phyloP scores from a whole-genome alignment of 2,113 vertebrate genomes.

The Pangasianodon gigas region DNA sequence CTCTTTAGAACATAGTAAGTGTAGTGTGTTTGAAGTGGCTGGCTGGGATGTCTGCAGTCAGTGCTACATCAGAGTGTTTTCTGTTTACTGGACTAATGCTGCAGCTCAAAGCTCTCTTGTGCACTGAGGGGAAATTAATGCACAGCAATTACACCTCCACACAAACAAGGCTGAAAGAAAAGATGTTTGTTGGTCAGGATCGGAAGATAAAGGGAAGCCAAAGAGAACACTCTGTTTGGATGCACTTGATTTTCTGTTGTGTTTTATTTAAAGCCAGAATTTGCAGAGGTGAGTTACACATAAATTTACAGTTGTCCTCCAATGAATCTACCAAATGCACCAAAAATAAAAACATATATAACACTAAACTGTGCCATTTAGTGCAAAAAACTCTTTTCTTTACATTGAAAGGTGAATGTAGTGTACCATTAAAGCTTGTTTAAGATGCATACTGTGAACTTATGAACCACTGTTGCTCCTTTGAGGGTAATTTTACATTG shows the following conservation, averaged over 20 bases:
- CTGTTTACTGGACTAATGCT: constrained; percentile 43
- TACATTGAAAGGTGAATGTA: background rate
- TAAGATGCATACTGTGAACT: background rate
- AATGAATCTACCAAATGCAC: background rate
- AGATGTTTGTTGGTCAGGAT: constrained; percentile 1
- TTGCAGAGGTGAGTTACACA: background rate
- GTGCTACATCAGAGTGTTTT: constrained; percentile 41
- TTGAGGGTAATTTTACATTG: background rate
- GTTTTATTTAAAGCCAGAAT: background rate
- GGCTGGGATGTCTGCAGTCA: constrained; percentile 22
- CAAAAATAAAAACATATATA: background rate
- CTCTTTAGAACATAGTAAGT: constrained; percentile 13
- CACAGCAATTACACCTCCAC: constrained; percentile 34
- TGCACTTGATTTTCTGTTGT: background rate
- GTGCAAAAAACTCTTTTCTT: background rate
- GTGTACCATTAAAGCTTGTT: background rate
- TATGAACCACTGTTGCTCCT: background rate
- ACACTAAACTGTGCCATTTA: background rate
- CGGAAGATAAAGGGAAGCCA: background rate
- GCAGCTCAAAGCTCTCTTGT: constrained; percentile 30
- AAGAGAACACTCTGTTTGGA: background rate
- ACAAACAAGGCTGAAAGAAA: constrained; percentile 33
- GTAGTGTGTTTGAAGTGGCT: constrained; percentile 40
- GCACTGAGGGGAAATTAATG: constrained; percentile 28
- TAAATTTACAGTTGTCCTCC: background rate